phyloP scores from a whole-genome alignment of 1,140 invertebrate species.

The Drosophila kanapiae region DNA sequence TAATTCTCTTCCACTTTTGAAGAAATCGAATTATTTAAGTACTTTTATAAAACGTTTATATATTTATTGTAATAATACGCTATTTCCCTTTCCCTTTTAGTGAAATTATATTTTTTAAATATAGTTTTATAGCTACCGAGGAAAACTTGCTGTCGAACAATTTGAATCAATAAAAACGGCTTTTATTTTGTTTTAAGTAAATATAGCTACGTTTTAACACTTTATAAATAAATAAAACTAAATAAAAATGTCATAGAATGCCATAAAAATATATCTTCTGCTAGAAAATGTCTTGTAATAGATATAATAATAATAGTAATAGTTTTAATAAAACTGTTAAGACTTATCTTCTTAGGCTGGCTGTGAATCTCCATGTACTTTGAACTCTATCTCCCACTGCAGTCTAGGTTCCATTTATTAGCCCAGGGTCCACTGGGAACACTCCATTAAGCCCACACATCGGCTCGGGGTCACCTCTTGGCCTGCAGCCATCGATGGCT shows the following conservation, averaged over 20 bases:
- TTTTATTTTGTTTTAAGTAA: too few species aligned
- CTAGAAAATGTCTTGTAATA: too few species aligned
- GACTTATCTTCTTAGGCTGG: slow-evolving; percentile 20
- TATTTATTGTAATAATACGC: neutral
- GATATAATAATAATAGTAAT: too few species aligned
- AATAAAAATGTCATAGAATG: too few species aligned
- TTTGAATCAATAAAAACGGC: too few species aligned
- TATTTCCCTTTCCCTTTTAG: too few species aligned
- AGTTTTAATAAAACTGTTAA: too few species aligned
- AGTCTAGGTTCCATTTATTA: slow-evolving; percentile 45
- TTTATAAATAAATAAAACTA: too few species aligned
- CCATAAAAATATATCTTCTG: too few species aligned
- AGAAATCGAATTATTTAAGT: neutral
- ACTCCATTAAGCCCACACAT: slow-evolving; percentile 60
- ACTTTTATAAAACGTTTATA: neutral
- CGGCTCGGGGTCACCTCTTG: slow-evolving; percentile 65
- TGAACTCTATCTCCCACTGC: slow-evolving; percentile 31
- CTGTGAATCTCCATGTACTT: slow-evolving; percentile 3
- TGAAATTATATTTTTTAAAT: too few species aligned
- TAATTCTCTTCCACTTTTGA: neutral
- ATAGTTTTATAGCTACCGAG: too few species aligned
- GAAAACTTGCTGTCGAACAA: neutral
- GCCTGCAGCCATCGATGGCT: slow-evolving; percentile 67
- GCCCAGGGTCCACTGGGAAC: slow-evolving; percentile 26
- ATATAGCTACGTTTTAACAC: too few species aligned